Evolutionary conservation across 2,797 vertebrate genomes (phyloP).

Genomic region (Oreortyx pictus): DNA sequence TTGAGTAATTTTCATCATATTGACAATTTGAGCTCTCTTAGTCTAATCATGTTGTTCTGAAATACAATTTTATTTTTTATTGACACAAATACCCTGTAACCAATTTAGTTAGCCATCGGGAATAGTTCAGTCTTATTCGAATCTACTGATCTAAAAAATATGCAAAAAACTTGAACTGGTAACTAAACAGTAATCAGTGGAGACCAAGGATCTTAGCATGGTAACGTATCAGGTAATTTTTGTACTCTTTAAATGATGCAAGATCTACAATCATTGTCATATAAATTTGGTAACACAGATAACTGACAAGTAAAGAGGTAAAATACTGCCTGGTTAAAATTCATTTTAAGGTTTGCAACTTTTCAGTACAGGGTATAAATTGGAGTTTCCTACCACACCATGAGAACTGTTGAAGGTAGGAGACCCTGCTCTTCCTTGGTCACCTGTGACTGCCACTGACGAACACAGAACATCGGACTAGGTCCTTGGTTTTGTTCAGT

Average conservation of each 20-base stretch:
- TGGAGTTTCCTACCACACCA: rapidly evolving
- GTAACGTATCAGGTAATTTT: neutral
- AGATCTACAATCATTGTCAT: neutral
- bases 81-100: constrained; percentile 40
- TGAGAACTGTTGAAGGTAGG: neutral
- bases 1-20: constrained; percentile 33
- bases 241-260: neutral
- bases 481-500: neutral
- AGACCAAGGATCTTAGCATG: neutral
- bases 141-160: neutral
- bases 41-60: neutral
- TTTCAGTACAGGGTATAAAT: neutral
- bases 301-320: neutral
- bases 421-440: neutral
- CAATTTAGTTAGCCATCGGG: neutral
- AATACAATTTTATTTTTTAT: constrained; percentile 53
- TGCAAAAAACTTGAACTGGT: neutral
- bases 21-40: constrained; percentile 46
- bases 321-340: neutral
- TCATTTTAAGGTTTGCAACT: neutral
- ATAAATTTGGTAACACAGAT: neutral
- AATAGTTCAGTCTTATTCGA: constrained; percentile 4
- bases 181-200: neutral
- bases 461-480: no score
- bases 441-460: neutral